Evolutionary conservation across 2,113 vertebrate genomes (phyloP), one percentile per base, ranked within the genome.

Genomic region (Harpagus bidentatus): DNA sequence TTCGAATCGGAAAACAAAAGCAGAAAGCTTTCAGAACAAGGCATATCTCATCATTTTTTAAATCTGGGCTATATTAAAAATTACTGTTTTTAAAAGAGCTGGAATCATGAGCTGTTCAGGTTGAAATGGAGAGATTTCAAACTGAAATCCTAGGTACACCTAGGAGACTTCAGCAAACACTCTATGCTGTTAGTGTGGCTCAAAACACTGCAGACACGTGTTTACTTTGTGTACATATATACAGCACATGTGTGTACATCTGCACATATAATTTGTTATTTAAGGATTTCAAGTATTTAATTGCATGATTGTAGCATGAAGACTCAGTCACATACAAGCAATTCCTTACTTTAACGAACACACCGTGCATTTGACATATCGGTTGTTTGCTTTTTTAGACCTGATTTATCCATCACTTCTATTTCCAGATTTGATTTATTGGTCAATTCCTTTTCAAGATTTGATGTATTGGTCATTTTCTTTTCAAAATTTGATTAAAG

Each of bases 401-500:
- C 94, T 94, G 97, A 98, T 98, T 98, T 97, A 96, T 97, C 93
- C 67, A 52, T 95, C 97, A 95, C 62, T 98, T 98, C 86, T 43
- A 81, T 81, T 97, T 97, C 93, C 73, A 96, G 86, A 96, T 97
- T 97, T 98, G 95, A 98, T 97, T 98, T 98, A 98, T 90, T 93
- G 85, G 91, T 93, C 96, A 97, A 98, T 97, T 98, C 89, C 96
- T 97, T 97, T 95, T 97, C 90, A 86, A 94, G 69, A 96, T 97
- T 96, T 98, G 97, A 98, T 97, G 90, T 93, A 98, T 90, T 95
- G 90, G 96, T 95, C 80, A 98, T 98, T 98, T 98, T 97, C 92
- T 98, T 97, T 98, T 97, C 94, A 88, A 95, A 97, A 97, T 96
- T 97, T 98, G 96, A 98, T 98, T 97, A 98, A 97, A 98, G 94